Percentiles rank a stretch among this genome's conserved stretches.
phyloP scores from a whole-genome alignment of 1,140 invertebrate species.

The Nasonia longicornis region DNA sequence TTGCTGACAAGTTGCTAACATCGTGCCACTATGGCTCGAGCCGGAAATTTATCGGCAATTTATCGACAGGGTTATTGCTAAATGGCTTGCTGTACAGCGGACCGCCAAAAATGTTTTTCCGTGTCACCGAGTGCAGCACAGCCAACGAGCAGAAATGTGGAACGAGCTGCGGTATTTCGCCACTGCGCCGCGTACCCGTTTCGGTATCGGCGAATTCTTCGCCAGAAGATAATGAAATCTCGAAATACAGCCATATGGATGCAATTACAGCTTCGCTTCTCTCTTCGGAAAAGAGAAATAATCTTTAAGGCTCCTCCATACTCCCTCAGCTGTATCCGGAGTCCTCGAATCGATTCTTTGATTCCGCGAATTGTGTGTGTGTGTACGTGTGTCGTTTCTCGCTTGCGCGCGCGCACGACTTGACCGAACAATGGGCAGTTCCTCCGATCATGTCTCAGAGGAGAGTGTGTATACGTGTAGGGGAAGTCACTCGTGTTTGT shows the following conservation, averaged over 20 bases:
- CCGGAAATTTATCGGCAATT: background rate
- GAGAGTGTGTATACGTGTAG: background rate
- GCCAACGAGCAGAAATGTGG: too few species aligned
- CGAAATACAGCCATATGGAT: background rate
- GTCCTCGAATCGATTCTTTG: conserved; percentile 38
- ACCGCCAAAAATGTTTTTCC: background rate
- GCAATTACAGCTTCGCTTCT: conserved; percentile 7
- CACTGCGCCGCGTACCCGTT: too few species aligned
- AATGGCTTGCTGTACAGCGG: background rate
- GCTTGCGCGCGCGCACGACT: conserved; percentile 13
- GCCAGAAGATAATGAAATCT: too few species aligned
- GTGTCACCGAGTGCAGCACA: background rate
- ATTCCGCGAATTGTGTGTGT: conserved; percentile 26
- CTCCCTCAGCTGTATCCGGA: conserved; percentile 26
- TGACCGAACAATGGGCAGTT: conserved; percentile 11
- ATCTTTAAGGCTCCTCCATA: background rate
- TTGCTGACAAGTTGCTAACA: background rate
- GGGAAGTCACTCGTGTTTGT: background rate
- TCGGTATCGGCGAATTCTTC: too few species aligned
- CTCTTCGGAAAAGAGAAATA: background rate
- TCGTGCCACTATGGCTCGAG: background rate
- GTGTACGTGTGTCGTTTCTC: background rate
- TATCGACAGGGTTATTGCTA: background rate
- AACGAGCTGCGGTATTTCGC: background rate
- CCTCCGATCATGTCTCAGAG: conserved; percentile 10